Percentiles rank a stretch among this genome's conserved stretches.
Conservation (phyloP, 2,797 vertebrate genomes). For the Melanotaenia nigrans region DNA sequence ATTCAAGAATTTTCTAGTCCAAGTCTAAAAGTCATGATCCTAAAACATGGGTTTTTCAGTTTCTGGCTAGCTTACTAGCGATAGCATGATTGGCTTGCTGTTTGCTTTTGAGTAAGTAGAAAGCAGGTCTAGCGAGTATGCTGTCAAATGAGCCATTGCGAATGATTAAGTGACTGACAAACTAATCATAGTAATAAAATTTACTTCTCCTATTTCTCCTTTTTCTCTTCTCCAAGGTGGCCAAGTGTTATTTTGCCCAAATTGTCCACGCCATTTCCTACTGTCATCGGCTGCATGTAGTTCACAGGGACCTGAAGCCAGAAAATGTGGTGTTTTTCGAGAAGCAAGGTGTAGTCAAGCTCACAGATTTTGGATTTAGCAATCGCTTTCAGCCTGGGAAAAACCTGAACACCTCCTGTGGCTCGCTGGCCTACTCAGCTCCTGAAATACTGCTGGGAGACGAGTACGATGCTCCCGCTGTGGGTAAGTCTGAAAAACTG, state of each 20-base stretch:
- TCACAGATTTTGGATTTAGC: slow-evolving; percentile 98
- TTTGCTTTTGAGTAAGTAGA: not conserved
- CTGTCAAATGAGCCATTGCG: not conserved
- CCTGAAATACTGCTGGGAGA: slow-evolving; percentile 96
- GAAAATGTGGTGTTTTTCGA: slow-evolving; percentile 98
- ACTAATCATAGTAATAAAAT: not conserved
- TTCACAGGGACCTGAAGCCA: slow-evolving; percentile 96
- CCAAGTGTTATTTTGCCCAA: slow-evolving; percentile 87
- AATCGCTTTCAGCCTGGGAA: slow-evolving; percentile 96
- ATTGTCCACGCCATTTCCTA: slow-evolving; percentile 98
- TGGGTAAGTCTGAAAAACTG: slow-evolving; percentile 82
- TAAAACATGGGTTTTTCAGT: not conserved
- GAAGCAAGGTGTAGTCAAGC: slow-evolving; percentile 96
- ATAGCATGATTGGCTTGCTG: not conserved
- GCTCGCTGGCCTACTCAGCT: slow-evolving; percentile 95
- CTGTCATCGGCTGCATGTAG: slow-evolving; percentile 95
- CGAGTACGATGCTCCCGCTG: slow-evolving; percentile 95
- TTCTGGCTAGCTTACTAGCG: not conserved
- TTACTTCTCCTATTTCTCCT: not conserved
- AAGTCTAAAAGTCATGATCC: not conserved
- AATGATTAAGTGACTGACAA: not conserved
- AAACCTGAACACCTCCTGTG: slow-evolving; percentile 94
- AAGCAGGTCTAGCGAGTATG: not conserved
- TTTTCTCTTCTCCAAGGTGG: slow-evolving; percentile 58
- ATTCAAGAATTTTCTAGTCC: not conserved